phyloP scores from a whole-genome alignment of 64 coral and sea anemone genomes.

The Dendronephthya gigantea region DNA sequence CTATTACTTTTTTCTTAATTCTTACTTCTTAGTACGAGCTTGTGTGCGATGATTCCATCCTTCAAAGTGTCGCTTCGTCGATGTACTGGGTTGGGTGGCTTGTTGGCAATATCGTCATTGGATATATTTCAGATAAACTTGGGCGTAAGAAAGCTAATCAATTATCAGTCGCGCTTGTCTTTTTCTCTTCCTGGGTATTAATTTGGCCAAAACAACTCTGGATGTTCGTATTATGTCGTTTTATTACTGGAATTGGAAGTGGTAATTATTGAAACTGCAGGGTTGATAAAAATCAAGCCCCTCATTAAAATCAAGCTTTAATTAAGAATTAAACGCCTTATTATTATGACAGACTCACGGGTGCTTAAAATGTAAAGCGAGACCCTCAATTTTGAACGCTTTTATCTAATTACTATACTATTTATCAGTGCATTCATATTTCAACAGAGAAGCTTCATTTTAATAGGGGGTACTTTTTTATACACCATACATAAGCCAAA shows the following conservation, averaged over 20 bases:
- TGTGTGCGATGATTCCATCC: slow-evolving; percentile 36
- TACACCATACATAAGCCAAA: too few relatives aligned
- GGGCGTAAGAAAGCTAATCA: slow-evolving; percentile 13
- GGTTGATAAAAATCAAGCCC: too few relatives aligned
- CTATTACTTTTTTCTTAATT: background rate
- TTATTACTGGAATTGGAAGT: background rate
- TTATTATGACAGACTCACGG: too few relatives aligned
- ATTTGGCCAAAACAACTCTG: slow-evolving; percentile 4
- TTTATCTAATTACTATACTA: too few relatives aligned
- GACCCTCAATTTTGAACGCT: too few relatives aligned
- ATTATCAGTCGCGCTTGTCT: background rate
- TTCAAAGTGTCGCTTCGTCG: slow-evolving; percentile 29
- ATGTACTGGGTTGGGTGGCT: slow-evolving; percentile 35
- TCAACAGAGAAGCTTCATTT: too few relatives aligned
- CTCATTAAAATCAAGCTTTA: too few relatives aligned
- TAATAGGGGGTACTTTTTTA: too few relatives aligned
- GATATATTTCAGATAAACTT: slow-evolving; percentile 29
- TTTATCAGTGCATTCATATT: too few relatives aligned
- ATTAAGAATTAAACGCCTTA: too few relatives aligned
- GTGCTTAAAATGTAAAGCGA: too few relatives aligned
- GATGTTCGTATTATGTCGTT: background rate
- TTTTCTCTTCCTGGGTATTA: background rate
- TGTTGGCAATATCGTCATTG: slow-evolving; percentile 24
- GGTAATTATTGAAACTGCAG: too few relatives aligned
- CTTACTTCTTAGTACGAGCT: slow-evolving; percentile 32